Evolutionary conservation across 2,797 vertebrate species (phyloP).

Genomic region (Melanogrammus aeglefinus): DNA sequence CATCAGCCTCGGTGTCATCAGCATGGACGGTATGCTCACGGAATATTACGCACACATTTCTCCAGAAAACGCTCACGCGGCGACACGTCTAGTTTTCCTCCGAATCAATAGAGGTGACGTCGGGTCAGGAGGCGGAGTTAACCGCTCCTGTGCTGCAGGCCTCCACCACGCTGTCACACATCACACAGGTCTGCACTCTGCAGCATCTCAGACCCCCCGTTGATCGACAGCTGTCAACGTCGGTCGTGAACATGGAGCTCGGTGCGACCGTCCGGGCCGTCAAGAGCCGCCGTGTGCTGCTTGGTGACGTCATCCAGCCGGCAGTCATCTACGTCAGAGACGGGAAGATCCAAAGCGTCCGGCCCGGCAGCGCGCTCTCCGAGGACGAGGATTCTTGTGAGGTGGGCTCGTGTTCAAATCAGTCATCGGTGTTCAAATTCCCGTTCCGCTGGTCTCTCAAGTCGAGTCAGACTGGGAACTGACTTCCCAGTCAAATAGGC

Average conservation of each 20-base stretch:
- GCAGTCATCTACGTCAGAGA: constrained; percentile 72
- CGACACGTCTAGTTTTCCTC: no score
- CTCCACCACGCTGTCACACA: neutral
- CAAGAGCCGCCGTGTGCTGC: constrained; percentile 73
- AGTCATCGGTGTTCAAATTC: no score
- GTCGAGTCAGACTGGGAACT: no score
- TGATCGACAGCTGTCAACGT: neutral
- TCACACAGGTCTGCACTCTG: no score
- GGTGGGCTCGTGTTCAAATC: constrained; percentile 49
- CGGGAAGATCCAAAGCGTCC: constrained; percentile 72
- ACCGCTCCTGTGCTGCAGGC: neutral
- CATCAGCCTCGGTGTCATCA: no score
- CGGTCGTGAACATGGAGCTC: constrained; percentile 50
- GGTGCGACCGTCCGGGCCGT: constrained; percentile 68
- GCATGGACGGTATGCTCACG: no score
- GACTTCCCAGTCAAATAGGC: no score
- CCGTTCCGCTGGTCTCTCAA: no score
- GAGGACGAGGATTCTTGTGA: constrained; percentile 34
- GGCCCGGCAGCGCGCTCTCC: constrained; percentile 42
- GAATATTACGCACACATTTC: no score
- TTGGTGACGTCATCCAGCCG: constrained; percentile 61
- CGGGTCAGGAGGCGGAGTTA: neutral
- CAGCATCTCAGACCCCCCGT: no score
- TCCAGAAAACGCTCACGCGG: no score
- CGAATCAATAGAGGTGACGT: no score